phyloP scores from a whole-genome alignment of 2,113 vertebrate genomes.

The Irena cyanogastra region DNA sequence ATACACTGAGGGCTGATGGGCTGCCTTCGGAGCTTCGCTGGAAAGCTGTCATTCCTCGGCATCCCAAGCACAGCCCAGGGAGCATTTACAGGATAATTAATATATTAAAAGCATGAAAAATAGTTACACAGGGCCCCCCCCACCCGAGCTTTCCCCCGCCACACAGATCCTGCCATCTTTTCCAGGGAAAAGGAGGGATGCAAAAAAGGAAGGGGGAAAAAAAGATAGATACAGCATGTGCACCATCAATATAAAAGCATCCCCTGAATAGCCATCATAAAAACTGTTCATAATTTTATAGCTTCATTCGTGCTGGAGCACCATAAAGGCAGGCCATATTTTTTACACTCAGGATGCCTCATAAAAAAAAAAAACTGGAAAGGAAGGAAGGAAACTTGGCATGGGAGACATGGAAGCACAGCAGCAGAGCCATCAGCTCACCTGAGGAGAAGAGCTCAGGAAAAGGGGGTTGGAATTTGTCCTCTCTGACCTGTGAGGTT shows the following conservation, averaged over 20 bases:
- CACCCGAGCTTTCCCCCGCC: neutral
- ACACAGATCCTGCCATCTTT: conserved; percentile 70
- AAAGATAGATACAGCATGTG: conserved; percentile 95
- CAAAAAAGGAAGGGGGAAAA: neutral
- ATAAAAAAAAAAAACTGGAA: neutral
- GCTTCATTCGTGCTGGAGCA: conserved; percentile 98
- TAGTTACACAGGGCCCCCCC: conserved; percentile 90
- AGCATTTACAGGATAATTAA: conserved; percentile 99
- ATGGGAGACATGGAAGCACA: neutral
- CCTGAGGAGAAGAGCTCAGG: conserved; percentile 75
- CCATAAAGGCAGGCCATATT: conserved; percentile 98
- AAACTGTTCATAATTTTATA: conserved; percentile 99
- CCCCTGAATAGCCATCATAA: conserved; percentile 99
- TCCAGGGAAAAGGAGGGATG: conserved; percentile 66
- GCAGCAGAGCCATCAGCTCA: conserved; percentile 48
- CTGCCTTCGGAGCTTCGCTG: conserved; percentile 86
- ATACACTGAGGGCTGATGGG: conserved; percentile 97
- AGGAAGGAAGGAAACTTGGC: conserved; percentile 65
- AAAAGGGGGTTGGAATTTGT: conserved; percentile 63
- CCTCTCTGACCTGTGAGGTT: conserved; percentile 65
- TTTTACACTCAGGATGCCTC: conserved; percentile 87
- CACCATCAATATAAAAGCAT: conserved; percentile 99
- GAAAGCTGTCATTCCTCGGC: conserved; percentile 94
- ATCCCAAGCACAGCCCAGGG: conserved; percentile 97
- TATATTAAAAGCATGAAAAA: conserved; percentile 99